Base-by-base conservation (phyloP, 1,140 invertebrate species). In the Dreissena polymorpha region DNA sequence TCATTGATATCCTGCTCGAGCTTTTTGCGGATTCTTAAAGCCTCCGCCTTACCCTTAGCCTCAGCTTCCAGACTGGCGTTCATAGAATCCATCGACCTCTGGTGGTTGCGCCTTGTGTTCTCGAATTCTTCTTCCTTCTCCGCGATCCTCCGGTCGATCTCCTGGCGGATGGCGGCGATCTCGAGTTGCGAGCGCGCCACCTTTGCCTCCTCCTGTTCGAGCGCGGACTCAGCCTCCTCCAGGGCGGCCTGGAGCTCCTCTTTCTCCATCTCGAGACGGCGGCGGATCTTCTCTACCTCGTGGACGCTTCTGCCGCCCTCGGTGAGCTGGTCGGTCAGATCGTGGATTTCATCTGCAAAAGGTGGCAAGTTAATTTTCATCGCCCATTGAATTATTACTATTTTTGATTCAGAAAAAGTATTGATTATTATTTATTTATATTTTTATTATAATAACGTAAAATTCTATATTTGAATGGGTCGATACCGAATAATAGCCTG, bases 101-200 rank as follows among this genome's bases (percentile, higher is more conserved):
- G 98, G 95, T 99, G 98, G 94, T 99, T 99, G 95, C 99, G 99
- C 93, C 98, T 96, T 84, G 98, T 99, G 93, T 99, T 99, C 93
- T 99, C 99, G 95, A 99, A 99, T 94, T 99, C 99, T 91, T 99
- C 99, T 93, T 99, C 99, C 95, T 99, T 99, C 95, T 99, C 99
- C 13, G 91, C 97, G 94, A 99, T 97, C 89, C 98, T 96, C 90
- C 98, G 96, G 93, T 99, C 99, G 92, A 99, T 99, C 93, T 99
- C 99, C 94, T 98, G 97, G 92, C 98, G 96, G 85, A 99, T 98
- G 93, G 99, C 98, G 88, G 97, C 97, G 90, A 99, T 95, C 94
- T 99, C 99, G 71, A 99, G 95, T 94, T 99, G 98, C 91, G 97
- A 96, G 89, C 98, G 96, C 85, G 99, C 95, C 27, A 99, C 92